Evolutionary conservation across 2,888 invertebrate species (phyloP).

Genomic region (Pammene fasciana): DNA sequence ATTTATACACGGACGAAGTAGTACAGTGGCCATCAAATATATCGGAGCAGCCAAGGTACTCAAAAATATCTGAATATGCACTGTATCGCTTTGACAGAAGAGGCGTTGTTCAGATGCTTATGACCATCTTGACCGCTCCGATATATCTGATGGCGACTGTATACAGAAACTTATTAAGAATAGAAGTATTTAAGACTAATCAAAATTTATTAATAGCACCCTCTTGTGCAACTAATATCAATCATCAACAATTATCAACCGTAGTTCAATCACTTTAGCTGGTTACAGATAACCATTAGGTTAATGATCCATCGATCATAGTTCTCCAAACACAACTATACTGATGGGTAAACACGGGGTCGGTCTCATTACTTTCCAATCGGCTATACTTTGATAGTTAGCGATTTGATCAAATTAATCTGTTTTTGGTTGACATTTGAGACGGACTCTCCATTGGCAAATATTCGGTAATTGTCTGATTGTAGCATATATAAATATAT

Average conservation of each 20-base stretch:
- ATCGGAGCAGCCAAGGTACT: too few relatives aligned
- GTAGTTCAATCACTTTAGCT: constrained; percentile 42
- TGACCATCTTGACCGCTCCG: too few relatives aligned
- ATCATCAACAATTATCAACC: constrained; percentile 5
- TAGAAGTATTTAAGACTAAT: too few relatives aligned
- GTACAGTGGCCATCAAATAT: too few relatives aligned
- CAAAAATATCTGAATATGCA: too few relatives aligned
- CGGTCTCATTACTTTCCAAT: constrained; percentile 33
- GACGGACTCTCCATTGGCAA: constrained; percentile 9
- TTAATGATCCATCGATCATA: constrained; percentile 72
- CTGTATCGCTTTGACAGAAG: too few relatives aligned
- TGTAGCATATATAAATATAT: too few relatives aligned
- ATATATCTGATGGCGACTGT: too few relatives aligned
- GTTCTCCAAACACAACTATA: constrained; percentile 43
- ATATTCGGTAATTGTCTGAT: background rate
- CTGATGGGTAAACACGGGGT: constrained; percentile 35
- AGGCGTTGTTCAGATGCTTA: too few relatives aligned
- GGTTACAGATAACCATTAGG: constrained; percentile 54
- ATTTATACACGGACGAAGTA: too few relatives aligned
- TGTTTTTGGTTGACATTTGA: constrained; percentile 28
- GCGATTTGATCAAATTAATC: constrained; percentile 30
- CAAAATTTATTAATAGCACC: background rate
- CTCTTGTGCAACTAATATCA: constrained; percentile 5
- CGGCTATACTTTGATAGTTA: constrained; percentile 23
- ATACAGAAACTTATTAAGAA: too few relatives aligned